A percentile compares a stretch with the other conserved stretches of the same genome.
phyloP scores from a whole-genome alignment of 2,888 invertebrate genomes.

The Pollenia labialis region DNA sequence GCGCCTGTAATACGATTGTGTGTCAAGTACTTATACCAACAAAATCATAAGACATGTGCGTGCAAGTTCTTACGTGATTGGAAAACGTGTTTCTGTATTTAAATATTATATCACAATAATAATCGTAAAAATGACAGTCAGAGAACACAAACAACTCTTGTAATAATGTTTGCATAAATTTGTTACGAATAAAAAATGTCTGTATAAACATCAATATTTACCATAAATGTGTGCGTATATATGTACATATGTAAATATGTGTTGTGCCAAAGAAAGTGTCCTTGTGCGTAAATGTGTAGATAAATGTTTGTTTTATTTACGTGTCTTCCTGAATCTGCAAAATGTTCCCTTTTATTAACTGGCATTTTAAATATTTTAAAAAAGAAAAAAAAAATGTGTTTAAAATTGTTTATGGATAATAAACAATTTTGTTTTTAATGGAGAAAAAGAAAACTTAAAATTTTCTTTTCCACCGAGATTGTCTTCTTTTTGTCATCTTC shows the following conservation, averaged over 20 bases:
- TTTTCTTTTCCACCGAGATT: neutral
- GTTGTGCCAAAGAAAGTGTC: neutral
- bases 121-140: constrained; percentile 28
- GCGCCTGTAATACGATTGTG: too few relatives aligned
- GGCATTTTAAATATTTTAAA: neutral
- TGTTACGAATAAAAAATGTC: constrained; percentile 64
- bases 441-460: neutral
- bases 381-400: neutral
- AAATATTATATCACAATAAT: constrained; percentile 44
- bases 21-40: neutral
- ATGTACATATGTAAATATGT: neutral
- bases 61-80: neutral
- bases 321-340: neutral
- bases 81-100: constrained; percentile 9
- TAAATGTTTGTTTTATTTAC: constrained; percentile 8
- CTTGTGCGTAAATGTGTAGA: neutral
- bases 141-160: neutral
- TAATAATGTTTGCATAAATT: constrained; percentile 73
- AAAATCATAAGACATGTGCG: neutral
- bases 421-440: constrained; percentile 18
- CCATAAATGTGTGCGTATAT: neutral
- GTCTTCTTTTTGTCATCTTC: neutral
- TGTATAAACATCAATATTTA: constrained; percentile 43
- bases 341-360: constrained; percentile 1
- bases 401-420: constrained; percentile 46